Conservation (phyloP, 30 jellyfish, hydroid and myxozoan genomes). For the Aurelia sp. region DNA sequence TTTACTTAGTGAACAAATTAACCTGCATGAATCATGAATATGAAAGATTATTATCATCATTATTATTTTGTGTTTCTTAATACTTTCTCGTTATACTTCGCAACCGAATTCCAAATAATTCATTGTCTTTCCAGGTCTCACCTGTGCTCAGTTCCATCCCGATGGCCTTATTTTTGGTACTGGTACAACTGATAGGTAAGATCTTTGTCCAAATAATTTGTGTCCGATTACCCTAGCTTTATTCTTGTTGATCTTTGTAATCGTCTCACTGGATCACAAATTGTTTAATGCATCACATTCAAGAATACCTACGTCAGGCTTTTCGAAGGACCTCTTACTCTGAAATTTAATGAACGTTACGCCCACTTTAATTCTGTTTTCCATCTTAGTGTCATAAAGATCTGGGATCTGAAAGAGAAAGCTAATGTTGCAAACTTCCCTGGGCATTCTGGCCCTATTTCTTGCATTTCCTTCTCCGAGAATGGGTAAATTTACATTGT, state of each 20-base stretch:
- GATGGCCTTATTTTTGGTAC: conserved; percentile 99
- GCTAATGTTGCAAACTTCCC: conserved; percentile 98
- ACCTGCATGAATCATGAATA: too few relatives aligned
- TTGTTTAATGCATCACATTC: too few relatives aligned
- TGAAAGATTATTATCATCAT: too few relatives aligned
- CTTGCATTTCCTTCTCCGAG: conserved; percentile 95
- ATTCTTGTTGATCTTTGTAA: too few relatives aligned
- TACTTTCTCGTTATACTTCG: too few relatives aligned
- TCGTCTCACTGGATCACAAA: too few relatives aligned
- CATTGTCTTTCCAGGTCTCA: conserved; percentile 45
- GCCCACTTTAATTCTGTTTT: neutral
- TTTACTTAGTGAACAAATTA: too few relatives aligned
- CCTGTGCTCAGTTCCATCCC: conserved; percentile 99
- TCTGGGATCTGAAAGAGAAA: conserved; percentile 98
- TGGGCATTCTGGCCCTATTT: conserved; percentile 99
- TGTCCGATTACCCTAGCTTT: too few relatives aligned
- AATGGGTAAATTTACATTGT: conserved; percentile 79
- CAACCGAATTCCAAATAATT: neutral
- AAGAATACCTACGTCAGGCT: too few relatives aligned
- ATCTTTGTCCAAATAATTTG: neutral
- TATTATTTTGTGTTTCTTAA: too few relatives aligned
- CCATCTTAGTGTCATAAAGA: conserved; percentile 80
- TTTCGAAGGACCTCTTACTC: neutral
- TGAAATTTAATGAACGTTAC: neutral
- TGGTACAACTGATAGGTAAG: conserved; percentile 98